These are phyloP conservation scores for Tryphoninae sp. DNA, from an alignment of 2,888 invertebrate species.

Conservation along the genomic window DNA sequence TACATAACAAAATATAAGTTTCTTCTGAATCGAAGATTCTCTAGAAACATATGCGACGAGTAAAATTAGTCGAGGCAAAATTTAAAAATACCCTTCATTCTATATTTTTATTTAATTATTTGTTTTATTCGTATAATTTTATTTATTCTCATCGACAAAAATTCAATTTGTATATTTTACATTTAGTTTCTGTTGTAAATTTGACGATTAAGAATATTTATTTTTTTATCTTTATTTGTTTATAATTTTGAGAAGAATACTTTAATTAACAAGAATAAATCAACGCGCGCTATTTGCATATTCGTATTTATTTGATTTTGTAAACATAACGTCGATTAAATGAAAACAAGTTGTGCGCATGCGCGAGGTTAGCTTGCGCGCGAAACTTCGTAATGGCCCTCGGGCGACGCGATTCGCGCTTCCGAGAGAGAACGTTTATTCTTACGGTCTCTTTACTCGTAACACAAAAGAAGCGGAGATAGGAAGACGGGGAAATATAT, in stretches of 20 bases:
- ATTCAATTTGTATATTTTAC: too few species aligned
- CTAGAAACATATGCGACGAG: too few species aligned
- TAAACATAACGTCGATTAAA: neutral
- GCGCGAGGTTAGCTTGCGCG: conserved; percentile 32
- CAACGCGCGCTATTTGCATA: neutral
- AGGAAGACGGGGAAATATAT: conserved; percentile 31
- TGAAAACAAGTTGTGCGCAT: neutral
- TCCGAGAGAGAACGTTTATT: conserved; percentile 2
- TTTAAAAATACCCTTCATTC: too few species aligned
- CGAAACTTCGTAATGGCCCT: conserved; percentile 33
- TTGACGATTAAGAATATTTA: too few species aligned
- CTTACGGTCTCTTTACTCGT: conserved; percentile 2
- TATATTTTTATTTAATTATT: too few species aligned
- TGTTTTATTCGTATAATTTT: neutral
- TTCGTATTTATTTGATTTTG: neutral
- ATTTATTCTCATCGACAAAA: neutral
- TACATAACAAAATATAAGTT: too few species aligned
- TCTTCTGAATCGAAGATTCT: too few species aligned
- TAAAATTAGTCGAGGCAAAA: too few species aligned
- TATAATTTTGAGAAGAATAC: too few species aligned
- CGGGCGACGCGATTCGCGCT: conserved; percentile 19
- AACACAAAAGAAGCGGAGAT: neutral
- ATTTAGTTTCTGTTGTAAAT: too few species aligned
- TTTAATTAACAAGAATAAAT: too few species aligned
- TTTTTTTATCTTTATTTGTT: too few species aligned